Conservation (phyloP, 2,113 vertebrate genomes). For the Vireo altiloquus region DNA sequence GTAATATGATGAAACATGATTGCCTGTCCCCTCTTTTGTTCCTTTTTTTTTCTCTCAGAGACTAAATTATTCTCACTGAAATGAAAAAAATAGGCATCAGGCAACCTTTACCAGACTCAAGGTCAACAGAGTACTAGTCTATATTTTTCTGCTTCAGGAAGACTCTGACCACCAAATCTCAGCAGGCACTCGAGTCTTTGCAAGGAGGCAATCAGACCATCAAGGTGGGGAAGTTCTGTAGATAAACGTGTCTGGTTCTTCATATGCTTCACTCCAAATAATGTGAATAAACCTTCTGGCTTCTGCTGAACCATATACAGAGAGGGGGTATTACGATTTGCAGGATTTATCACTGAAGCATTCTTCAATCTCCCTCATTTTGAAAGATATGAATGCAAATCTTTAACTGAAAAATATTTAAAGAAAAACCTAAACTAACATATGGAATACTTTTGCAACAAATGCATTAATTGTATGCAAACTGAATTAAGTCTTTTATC, state of each 20-base stretch:
- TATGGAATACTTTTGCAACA: constrained; percentile 7
- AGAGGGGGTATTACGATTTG: neutral
- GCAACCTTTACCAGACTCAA: neutral
- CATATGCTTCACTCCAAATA: neutral
- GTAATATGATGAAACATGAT: neutral
- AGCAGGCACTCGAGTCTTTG: neutral
- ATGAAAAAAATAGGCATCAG: neutral
- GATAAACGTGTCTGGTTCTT: neutral
- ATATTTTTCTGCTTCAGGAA: neutral
- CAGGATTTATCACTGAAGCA: neutral
- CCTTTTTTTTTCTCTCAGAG: neutral
- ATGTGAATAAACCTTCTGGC: neutral
- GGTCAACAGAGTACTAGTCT: neutral
- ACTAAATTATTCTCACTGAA: neutral
- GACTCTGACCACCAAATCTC: neutral
- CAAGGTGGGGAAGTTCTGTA: neutral
- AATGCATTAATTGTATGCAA: constrained; percentile 50
- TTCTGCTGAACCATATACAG: neutral
- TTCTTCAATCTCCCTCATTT: neutral
- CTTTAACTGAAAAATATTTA: neutral
- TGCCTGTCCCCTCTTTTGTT: accelerated
- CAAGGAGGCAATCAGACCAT: neutral
- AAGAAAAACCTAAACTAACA: constrained; percentile 8
- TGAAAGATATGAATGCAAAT: neutral
- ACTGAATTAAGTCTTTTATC: constrained; percentile 44